phyloP scores from a whole-genome alignment of 2,113 vertebrate species.

The Amazona guildingii region DNA sequence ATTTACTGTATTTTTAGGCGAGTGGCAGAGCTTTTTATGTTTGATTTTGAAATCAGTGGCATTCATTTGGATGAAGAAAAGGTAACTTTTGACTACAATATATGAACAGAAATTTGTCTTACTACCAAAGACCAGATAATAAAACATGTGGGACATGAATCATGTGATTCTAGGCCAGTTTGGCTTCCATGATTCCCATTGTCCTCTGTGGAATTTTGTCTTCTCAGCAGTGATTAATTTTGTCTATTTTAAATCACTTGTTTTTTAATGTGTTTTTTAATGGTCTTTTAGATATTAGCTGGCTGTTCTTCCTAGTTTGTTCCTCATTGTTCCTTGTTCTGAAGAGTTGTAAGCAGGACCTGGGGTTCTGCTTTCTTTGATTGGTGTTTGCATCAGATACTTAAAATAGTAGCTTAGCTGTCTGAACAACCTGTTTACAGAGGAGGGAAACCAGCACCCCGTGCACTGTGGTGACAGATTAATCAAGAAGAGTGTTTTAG shows the following conservation, averaged over 20 bases:
- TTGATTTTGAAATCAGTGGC: slow-evolving; percentile 99
- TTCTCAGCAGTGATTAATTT: background rate
- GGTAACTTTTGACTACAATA: slow-evolving; percentile 72
- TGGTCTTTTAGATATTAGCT: background rate
- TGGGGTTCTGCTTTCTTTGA: background rate
- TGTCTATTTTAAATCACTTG: background rate
- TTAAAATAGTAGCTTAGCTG: background rate
- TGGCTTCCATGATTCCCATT: background rate
- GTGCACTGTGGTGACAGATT: background rate
- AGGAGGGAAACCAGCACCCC: background rate
- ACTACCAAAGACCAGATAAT: background rate
- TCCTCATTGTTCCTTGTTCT: background rate
- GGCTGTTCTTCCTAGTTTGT: background rate
- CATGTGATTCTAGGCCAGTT: background rate
- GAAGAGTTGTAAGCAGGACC: background rate
- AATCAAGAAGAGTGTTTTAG: background rate
- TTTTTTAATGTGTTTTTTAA: background rate
- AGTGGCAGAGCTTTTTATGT: slow-evolving; percentile 97
- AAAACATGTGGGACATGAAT: background rate
- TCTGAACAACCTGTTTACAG: background rate
- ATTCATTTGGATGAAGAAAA: slow-evolving; percentile 94
- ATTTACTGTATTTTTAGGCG: slow-evolving; percentile 77
- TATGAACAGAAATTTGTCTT: slow-evolving; percentile 26
- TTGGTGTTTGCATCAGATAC: background rate
- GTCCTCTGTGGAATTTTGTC: background rate